A percentile compares a stretch with the other conserved stretches of the same genome.
These are phyloP conservation scores for Plutomurus gul DNA, from an alignment of 1,140 invertebrate genomes.

Conservation along the genomic window DNA sequence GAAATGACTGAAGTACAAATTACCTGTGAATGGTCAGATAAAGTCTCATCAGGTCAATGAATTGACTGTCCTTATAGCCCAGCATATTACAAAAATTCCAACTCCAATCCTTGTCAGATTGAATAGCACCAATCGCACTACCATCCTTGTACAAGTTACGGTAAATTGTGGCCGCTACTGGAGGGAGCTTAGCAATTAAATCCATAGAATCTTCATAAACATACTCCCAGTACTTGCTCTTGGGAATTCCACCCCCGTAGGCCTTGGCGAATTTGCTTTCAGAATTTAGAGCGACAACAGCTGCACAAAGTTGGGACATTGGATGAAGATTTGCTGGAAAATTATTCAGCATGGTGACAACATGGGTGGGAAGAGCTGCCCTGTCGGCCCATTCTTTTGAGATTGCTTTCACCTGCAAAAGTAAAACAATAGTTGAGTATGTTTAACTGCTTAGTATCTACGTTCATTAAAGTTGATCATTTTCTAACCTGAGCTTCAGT, in stretches of 20 bases:
- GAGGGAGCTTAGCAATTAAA: constrained; percentile 92
- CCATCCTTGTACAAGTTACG: constrained; percentile 85
- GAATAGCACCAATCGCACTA: constrained; percentile 83
- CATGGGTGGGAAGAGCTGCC: constrained; percentile 86
- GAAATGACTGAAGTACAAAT: neutral
- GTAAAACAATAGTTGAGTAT: constrained; percentile 32
- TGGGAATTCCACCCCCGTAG: constrained; percentile 82
- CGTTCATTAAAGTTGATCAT: neutral
- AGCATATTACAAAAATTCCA: constrained; percentile 91
- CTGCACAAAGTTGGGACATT: constrained; percentile 94
- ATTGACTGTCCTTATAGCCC: constrained; percentile 80
- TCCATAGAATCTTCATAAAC: constrained; percentile 95
- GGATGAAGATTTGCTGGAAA: constrained; percentile 92
- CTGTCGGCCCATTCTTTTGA: constrained; percentile 91
- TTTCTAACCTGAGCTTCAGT: constrained; percentile 71
- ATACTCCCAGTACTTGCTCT: constrained; percentile 86
- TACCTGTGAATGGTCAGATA: constrained; percentile 94
- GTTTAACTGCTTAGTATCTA: neutral
- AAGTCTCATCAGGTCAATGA: constrained; percentile 90
- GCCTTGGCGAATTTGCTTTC: constrained; percentile 94
- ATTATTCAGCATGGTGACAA: constrained; percentile 92
- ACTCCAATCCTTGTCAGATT: constrained; percentile 89
- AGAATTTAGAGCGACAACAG: constrained; percentile 87
- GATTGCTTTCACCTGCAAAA: constrained; percentile 70
- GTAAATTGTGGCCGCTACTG: constrained; percentile 93